These are phyloP conservation scores for Cheilinus undulatus DNA, from an alignment of 2,113 vertebrate genomes.

Conservation along the genomic window DNA sequence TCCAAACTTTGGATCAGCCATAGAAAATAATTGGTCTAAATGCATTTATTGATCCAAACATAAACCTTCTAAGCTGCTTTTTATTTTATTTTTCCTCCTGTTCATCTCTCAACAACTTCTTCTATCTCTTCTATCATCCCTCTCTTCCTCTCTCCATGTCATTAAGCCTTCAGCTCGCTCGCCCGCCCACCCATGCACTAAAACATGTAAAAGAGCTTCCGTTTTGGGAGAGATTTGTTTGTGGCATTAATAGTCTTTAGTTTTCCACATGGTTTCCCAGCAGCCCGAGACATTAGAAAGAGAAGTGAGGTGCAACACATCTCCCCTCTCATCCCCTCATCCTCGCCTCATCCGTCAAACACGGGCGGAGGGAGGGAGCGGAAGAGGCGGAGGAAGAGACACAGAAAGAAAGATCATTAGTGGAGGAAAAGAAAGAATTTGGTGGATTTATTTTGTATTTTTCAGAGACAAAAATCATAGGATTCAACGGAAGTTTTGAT, in stretches of 20 bases:
- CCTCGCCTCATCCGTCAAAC: slow-evolving; percentile 74
- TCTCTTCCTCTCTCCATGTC: slow-evolving; percentile 65
- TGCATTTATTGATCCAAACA: too few species aligned
- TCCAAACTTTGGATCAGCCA: too few species aligned
- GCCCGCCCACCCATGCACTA: slow-evolving; percentile 45
- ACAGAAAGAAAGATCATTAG: slow-evolving; percentile 13
- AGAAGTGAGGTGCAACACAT: slow-evolving; percentile 79
- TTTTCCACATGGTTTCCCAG: slow-evolving; percentile 78
- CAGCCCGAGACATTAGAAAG: slow-evolving; percentile 76
- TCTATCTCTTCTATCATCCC: not conserved
- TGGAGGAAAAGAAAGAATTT: slow-evolving; percentile 4
- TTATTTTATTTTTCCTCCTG: not conserved
- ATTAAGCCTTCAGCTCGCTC: slow-evolving; percentile 60
- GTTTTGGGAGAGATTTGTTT: slow-evolving; percentile 78
- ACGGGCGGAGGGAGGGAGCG: slow-evolving; percentile 14
- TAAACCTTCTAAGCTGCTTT: too few species aligned
- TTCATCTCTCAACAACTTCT: not conserved
- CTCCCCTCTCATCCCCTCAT: slow-evolving; percentile 72
- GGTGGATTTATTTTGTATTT: not conserved
- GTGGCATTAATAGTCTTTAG: slow-evolving; percentile 82
- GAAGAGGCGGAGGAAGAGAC: slow-evolving; percentile 13
- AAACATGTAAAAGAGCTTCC: slow-evolving; percentile 76
- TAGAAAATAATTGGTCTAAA: too few species aligned
- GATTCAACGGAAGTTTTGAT: not conserved
- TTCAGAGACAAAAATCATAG: not conserved